A percentile compares a stretch with the other conserved stretches of the same genome.
Conservation (phyloP, 2,113 vertebrate species). For the Procavia capensis region DNA sequence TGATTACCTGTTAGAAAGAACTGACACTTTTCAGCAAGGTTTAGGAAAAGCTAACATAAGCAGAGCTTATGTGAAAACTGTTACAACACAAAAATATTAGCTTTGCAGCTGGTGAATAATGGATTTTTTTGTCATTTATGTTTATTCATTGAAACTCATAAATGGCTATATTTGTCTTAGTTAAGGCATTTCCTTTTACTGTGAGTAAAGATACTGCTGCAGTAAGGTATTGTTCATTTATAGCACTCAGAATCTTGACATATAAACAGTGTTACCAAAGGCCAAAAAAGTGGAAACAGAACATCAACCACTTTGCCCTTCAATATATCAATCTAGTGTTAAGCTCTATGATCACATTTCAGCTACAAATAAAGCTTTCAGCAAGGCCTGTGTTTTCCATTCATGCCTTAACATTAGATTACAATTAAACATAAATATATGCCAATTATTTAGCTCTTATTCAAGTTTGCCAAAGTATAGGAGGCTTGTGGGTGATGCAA, state of each 20-base stretch:
- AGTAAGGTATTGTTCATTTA: constrained; percentile 46
- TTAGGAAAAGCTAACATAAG: constrained; percentile 55
- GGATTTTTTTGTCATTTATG: constrained; percentile 31
- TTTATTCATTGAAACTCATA: constrained; percentile 54
- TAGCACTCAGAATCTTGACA: constrained; percentile 55
- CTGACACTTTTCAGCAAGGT: constrained; percentile 46
- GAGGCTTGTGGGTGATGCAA: not conserved
- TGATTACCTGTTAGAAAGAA: constrained; percentile 71
- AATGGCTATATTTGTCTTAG: constrained; percentile 30
- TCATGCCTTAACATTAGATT: constrained; percentile 42
- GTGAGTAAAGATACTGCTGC: constrained; percentile 17
- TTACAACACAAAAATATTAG: constrained; percentile 27
- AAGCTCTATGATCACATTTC: constrained; percentile 37
- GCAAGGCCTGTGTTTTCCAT: constrained; percentile 29
- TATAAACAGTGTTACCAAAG: constrained; percentile 38
- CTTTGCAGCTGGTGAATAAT: constrained; percentile 51
- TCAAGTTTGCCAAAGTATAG: constrained; percentile 29
- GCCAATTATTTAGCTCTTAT: constrained; percentile 44
- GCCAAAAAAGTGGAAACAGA: constrained; percentile 27
- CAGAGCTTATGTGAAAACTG: constrained; percentile 29
- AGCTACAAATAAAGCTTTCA: constrained; percentile 28
- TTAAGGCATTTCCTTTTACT: constrained; percentile 52
- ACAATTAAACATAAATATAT: constrained; percentile 40
- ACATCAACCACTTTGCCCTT: not conserved
- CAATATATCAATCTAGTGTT: not conserved